Evolutionary conservation across 2,888 invertebrate genomes (phyloP), one percentile per base, ranked within the genome.

Genomic region (Hermaeophaga mercurialis): DNA sequence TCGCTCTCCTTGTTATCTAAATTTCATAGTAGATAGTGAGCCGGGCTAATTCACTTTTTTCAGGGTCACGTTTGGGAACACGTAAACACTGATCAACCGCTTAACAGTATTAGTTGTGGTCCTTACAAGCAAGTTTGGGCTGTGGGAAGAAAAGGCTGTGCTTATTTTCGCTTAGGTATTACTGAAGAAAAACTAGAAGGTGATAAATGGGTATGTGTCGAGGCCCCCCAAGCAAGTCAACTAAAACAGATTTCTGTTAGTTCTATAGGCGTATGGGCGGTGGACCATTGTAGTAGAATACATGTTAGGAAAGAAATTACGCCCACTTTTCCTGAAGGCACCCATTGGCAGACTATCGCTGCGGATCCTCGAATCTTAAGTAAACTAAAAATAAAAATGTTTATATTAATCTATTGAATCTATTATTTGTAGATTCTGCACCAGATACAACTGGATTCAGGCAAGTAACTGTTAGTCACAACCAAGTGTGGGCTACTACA

Each of bases 61-160:
- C 72, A 90, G 89, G 91, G 91, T 31, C 77, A 81, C 19, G 82
- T 84, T 54, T 93, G 91, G 91, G 88, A 89, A 72, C 90, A 91
- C 69, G 84, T 92, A 46, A 84, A 88, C 38, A 89, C 90, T 60
- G 92, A 94, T 70, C 91, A 94, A 75, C 82, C 89, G 1, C 79
- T 94, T 59, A 81, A 85, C 31, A 88, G 87, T 49, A 89, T 93
- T 62, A 88, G 88, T 66, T 87, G 88, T 60, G 86, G 87, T 11
- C 84, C 86, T 14, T 78, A 81, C 14, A 81, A 81, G 36, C 84
- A 84, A 69, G 86, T 92, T 22, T 96, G 96, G 96, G 90, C 91
- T 0, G 85, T 92, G 11, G 92, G 92, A 0, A 85, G 87, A 69
- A 93, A 91, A 79, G 95, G 95, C 28, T 89, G 91, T 64, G 85